Conservation (phyloP, 2,113 vertebrate species). For the Ictalurus furcatus region DNA sequence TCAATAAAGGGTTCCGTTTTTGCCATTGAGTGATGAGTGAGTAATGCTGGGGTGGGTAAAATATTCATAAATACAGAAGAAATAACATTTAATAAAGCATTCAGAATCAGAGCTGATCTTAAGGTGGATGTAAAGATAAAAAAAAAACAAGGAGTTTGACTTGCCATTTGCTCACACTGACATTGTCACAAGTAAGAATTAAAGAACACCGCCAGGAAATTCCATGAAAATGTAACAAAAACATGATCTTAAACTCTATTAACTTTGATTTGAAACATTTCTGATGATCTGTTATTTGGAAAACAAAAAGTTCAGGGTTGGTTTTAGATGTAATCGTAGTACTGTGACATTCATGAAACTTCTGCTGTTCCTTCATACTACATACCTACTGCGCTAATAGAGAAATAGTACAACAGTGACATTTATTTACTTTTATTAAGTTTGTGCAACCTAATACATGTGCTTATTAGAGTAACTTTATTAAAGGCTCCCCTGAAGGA, state of each 20-base stretch:
- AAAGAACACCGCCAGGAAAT: background rate
- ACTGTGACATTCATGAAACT: background rate
- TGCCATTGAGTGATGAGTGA: background rate
- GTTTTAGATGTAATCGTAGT: background rate
- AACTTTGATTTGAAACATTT: background rate
- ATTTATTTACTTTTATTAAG: background rate
- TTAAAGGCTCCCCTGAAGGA: background rate
- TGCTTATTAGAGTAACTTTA: background rate
- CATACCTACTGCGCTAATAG: background rate
- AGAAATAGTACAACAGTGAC: background rate
- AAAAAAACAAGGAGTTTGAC: background rate
- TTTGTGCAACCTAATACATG: background rate
- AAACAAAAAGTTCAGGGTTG: background rate
- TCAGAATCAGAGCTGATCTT: background rate
- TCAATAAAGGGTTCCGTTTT: background rate
- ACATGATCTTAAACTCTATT: background rate
- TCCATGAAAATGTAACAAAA: background rate
- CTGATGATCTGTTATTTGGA: background rate
- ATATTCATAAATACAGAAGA: background rate
- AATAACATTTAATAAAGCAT: background rate
- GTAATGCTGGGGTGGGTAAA: background rate
- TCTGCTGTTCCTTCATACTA: no score
- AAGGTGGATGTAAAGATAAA: background rate
- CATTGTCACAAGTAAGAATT: background rate
- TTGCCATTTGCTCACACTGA: background rate